Percentiles rank a stretch among this genome's conserved stretches.
Evolutionary conservation across 2,797 vertebrate genomes (phyloP).

Genomic region (Phyllotis vaccarum): DNA sequence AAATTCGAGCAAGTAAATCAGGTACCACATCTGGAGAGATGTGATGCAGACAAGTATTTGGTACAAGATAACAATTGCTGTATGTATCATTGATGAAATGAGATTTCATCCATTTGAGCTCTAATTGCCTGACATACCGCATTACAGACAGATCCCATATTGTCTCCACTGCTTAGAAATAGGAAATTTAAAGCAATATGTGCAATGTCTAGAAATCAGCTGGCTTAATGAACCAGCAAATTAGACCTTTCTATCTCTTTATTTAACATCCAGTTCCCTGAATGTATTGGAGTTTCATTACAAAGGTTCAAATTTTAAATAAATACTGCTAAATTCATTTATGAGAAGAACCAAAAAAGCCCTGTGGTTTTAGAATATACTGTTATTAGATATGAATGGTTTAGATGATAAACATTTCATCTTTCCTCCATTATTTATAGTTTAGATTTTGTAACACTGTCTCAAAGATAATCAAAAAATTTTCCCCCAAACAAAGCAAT

Average conservation of each 20-base stretch:
- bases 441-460: constrained; percentile 51
- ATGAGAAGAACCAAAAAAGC: constrained; percentile 84
- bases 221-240: constrained; percentile 90
- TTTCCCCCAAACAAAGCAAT: not conserved
- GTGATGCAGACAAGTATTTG: constrained; percentile 84
- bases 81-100: constrained; percentile 86
- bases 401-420: constrained; percentile 82
- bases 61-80: constrained; percentile 87
- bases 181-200: constrained; percentile 87
- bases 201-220: constrained; percentile 87
- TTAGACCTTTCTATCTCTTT: constrained; percentile 90
- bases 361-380: not conserved
- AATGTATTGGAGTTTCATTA: constrained; percentile 88
- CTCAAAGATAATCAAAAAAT: constrained; percentile 37
- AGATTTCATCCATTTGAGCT: constrained; percentile 87
- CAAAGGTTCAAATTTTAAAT: constrained; percentile 85
- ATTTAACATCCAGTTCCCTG: constrained; percentile 89
- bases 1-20: constrained; percentile 82
- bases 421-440: constrained; percentile 83
- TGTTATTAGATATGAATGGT: constrained; percentile 85
- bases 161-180: constrained; percentile 86
- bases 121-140: constrained; percentile 88
- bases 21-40: constrained; percentile 79
- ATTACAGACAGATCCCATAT: constrained; percentile 86
- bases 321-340: constrained; percentile 86